These are phyloP conservation scores for Petrolisthes manimaculis DNA, from an alignment of 2,888 invertebrate species.

Conservation along the genomic window DNA sequence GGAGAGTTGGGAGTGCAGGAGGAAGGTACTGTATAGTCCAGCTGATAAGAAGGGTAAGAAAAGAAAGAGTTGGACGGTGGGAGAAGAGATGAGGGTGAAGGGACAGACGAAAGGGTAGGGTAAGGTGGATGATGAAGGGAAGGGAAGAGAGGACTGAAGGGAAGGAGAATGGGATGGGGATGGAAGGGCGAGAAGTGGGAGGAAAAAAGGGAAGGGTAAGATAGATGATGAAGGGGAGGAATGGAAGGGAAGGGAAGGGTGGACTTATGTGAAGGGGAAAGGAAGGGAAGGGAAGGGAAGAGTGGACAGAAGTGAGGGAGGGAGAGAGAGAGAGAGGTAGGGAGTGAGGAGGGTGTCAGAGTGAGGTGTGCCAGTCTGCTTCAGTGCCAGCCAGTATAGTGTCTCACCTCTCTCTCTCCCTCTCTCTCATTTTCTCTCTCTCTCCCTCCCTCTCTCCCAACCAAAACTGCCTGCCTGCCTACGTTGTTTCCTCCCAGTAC, in stretches of 20 bases:
- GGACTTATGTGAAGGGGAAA: neutral
- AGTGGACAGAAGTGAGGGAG: constrained; percentile 17
- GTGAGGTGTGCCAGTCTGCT: neutral
- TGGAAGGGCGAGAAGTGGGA: neutral
- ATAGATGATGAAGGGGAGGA: neutral
- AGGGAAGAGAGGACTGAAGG: neutral
- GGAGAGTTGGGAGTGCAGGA: no score
- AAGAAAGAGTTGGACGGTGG: no score
- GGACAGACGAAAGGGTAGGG: neutral
- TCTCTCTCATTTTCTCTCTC: neutral
- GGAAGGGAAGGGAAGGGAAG: neutral
- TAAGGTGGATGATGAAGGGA: neutral
- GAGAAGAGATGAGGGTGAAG: neutral
- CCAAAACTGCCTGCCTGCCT: neutral
- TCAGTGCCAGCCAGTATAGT: neutral
- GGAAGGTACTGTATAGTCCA: no score
- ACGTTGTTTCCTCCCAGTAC: neutral
- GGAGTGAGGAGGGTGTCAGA: neutral
- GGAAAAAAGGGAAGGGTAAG: neutral
- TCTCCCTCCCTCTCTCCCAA: constrained; percentile 16
- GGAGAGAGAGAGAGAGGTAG: no score
- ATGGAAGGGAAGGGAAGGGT: neutral
- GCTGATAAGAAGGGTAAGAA: no score
- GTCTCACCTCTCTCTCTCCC: constrained; percentile 2
- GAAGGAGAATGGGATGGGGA: neutral